Base-by-base conservation (phyloP, 2,797 vertebrate genomes). In the Sebastes minor region DNA sequence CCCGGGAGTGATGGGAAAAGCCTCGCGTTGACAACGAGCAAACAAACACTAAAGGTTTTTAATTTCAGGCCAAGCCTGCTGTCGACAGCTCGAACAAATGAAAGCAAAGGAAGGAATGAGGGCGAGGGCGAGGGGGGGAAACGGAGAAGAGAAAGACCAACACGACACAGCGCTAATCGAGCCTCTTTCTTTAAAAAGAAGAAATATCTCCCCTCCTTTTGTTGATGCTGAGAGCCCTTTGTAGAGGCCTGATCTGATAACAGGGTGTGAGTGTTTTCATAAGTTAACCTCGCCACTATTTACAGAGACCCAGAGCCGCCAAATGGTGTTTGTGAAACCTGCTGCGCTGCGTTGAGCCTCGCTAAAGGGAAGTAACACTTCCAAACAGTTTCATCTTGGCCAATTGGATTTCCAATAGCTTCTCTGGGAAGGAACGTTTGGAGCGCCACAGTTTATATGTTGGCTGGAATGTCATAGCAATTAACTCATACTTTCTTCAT, bases 11-110 rank as follows among this genome's bases (percentile, higher is more conserved):
- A 91, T 83, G 86, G 87, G 83, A 77, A 89, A 92, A 87, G 83
- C 83, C 89, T 77, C 3, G 57, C 20, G 81, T 62, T 94, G 93
- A 94, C 92, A 89, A 82, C 30, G 69, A 84, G 92, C 90, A 94
- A 94, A 93, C 92, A 94, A 93, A 94, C 89, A 92, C 85, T 38
- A 83, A 91, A 86, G 89, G 85, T 80, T 88, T 89, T 94, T 92
- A 80, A 94, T 92, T 89, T 89, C 90, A 91, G 88, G 92, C 87
- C 85, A 71, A 86, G 80, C 79, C 85, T 35, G 42, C 85, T 90
- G 91, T 92, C 80, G 78, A 91, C 94, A 94, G 91, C 92, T 92
- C 72, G 13, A 85, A 92, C 91, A 92, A 92, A 91, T 88, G 88
- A 91, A 94, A 89, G 90, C 83, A 68, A 72, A 87, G 82, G 82